Evolutionary conservation across 2,888 invertebrate species (phyloP).

Genomic region (Leucozona laternaria): DNA sequence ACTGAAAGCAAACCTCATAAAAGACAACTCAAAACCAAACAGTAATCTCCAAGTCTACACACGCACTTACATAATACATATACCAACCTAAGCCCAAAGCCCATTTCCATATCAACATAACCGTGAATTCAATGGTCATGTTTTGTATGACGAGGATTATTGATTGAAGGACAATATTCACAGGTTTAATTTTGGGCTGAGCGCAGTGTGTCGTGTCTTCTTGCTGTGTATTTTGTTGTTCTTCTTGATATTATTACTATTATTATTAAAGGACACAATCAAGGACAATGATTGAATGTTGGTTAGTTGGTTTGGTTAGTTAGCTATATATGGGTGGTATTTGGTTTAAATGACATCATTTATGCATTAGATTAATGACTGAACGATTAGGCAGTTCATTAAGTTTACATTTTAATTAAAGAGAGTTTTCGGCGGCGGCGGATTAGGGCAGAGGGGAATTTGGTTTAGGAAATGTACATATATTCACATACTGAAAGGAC

Average conservation of each 20-base stretch:
- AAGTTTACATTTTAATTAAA: conserved; percentile 75
- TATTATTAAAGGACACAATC: conserved; percentile 14
- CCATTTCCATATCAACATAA: conserved; percentile 13
- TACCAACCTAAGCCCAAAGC: background rate
- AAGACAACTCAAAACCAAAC: conserved; percentile 11
- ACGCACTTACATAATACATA: background rate
- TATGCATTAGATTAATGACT: conserved; percentile 76
- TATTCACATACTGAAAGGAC: background rate
- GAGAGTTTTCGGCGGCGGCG: background rate
- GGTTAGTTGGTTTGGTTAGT: background rate
- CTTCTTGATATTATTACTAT: conserved; percentile 6
- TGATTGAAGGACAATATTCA: conserved; percentile 70
- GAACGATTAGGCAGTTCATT: conserved; percentile 70
- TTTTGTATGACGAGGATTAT: conserved; percentile 64
- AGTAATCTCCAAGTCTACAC: background rate
- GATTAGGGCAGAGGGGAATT: too few relatives aligned
- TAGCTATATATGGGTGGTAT: conserved; percentile 32
- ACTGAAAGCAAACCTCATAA: conserved; percentile 30
- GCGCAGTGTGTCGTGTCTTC: conserved; percentile 19
- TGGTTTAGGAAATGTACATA: background rate
- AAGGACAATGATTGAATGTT: conserved; percentile 31
- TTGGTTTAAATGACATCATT: conserved; percentile 72
- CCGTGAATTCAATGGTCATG: conserved; percentile 32
- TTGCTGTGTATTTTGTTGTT: background rate
- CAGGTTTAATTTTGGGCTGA: conserved; percentile 26